Evolutionary conservation across 2,797 vertebrate genomes (phyloP), one percentile per base, ranked within the genome.

Genomic region (Pempheris klunzingeri): DNA sequence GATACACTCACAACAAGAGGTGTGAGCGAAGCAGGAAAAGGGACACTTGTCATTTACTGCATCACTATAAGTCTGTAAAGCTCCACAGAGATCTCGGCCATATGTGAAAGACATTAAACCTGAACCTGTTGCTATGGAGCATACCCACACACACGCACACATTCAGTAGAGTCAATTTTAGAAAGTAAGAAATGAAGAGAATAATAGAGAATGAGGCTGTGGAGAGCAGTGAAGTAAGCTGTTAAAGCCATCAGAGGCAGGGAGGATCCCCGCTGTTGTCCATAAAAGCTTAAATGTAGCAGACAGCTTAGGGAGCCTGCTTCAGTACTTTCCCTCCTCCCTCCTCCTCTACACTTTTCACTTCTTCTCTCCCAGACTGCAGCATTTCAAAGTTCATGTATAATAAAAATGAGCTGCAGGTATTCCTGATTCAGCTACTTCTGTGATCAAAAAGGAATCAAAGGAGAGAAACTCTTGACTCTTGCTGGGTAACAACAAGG

Each of bases 251-350:
- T 90, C 86, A 82, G 79, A 86, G 75, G 77, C 79, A 53, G 82
- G 64, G 79, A 90, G 83, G 77, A 80, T 84, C 85, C 84, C 83
- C 15, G 66, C 87, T 82, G 90, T 63, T 84, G 83, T 81, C 83
- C 78, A 87, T 84, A 84, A 90, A 87, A 85, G 80, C 86, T 80
- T 80, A 80, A 88, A 88, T 76, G 84, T 70, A 81, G 84, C 86
- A 70, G 36, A 82, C 81, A 76, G 83, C 83, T 85, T 43, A 75
- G 76, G 70, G 44, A 71, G 69, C 39, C 66, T 65, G 81, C 75
- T 60, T 54, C 75, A 75, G 32, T 69, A 39, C 82, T 58, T 59
- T 10, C 38, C n/a, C 72, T 57, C 61, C 54, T 52, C 49, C 59
- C 26, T 9, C 26, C 17, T 46, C 41, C 18, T 66, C 57, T 22